Base-by-base conservation (phyloP, 2,113 vertebrate genomes). In the Solea senegalensis region DNA sequence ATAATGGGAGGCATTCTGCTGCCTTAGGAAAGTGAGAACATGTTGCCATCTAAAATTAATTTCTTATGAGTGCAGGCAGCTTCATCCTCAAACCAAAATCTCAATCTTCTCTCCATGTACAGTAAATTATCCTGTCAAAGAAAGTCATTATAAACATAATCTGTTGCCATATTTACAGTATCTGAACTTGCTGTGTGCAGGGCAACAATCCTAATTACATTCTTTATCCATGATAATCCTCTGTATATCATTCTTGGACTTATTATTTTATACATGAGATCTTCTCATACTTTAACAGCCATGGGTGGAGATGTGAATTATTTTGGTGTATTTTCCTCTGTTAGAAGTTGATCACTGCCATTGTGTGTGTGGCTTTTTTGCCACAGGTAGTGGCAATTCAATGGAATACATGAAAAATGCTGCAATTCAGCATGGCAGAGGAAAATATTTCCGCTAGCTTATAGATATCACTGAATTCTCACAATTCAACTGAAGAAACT, bases 181-280 rank as follows among this genome's bases (percentile, higher is more conserved):
- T 71, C 54, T 72, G 45, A 78, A 76, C 56, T 69, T 60, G n/a
- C 55, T 16, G 58, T 21, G 21, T 16, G 27, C 58, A 52, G 56
- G 15, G 44, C 11, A 39, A 15, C n/a, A 14, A 49, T 44, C 43
- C 65, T 72, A 50, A 59, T 53, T 72, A n/a, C 45, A 53, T 34
- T 34, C 34, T 34, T 65, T 56, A 58, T 55, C 41, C 61, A 21
- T 69, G 59, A 56, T 69, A 74, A 80, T 67, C 68, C 75, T 67
- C 65, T 52, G 39, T 64, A 70, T 80, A 60, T 68, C 58, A 43
- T 63, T 62, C 34, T 45, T 5, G 46, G 44, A 65, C 56, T 76
- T 70, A 63, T 82, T 86, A 74, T 81, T 76, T 86, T 74, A 88
- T 83, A 85, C 72, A 88, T 88, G 81, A 83, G 72, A 84, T 79